These are phyloP conservation scores for Thecophora atra DNA, from an alignment of 2,888 invertebrate genomes.

Conservation along the genomic window DNA sequence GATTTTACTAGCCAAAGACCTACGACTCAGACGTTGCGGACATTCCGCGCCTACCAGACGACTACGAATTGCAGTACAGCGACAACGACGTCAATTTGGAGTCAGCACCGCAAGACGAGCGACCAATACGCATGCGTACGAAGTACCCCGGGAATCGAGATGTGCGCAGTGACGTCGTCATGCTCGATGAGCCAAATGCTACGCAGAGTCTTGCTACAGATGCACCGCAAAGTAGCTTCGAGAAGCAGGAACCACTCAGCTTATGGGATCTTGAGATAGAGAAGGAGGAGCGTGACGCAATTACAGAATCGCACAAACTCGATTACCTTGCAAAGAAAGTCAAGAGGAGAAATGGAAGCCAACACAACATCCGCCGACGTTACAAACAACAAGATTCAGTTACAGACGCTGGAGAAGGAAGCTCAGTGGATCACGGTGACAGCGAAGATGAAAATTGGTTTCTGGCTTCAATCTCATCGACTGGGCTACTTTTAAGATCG, in stretches of 20 bases:
- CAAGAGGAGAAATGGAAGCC: slow-evolving; percentile 20
- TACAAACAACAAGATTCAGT: slow-evolving; percentile 20
- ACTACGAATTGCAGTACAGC: slow-evolving; percentile 61
- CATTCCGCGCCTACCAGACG: slow-evolving; percentile 53
- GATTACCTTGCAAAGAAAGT: slow-evolving; percentile 42
- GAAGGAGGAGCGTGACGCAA: slow-evolving; percentile 67
- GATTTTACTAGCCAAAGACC: slow-evolving; percentile 53
- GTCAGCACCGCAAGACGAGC: slow-evolving; percentile 51
- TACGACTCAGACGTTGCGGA: slow-evolving; percentile 53
- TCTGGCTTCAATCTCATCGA: slow-evolving; percentile 61
- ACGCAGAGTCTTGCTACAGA: slow-evolving; percentile 44
- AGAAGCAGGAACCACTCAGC: slow-evolving; percentile 56
- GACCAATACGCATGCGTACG: slow-evolving; percentile 60
- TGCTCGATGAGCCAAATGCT: slow-evolving; percentile 46
- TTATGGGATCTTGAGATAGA: slow-evolving; percentile 71
- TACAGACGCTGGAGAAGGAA: slow-evolving; percentile 1
- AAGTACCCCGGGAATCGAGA: slow-evolving; percentile 65
- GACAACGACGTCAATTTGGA: slow-evolving; percentile 53
- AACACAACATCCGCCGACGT: slow-evolving; percentile 21
- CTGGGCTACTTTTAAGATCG: slow-evolving; percentile 66
- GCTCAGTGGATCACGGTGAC: slow-evolving; percentile 31
- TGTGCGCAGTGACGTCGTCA: slow-evolving; percentile 59
- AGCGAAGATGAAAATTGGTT: slow-evolving; percentile 54
- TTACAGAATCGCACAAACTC: slow-evolving; percentile 54
- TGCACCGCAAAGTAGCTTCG: slow-evolving; percentile 47